Evolutionary conservation across 2,888 invertebrate genomes (phyloP), one percentile per base, ranked within the genome.

Genomic region (Acleris sparsana): DNA sequence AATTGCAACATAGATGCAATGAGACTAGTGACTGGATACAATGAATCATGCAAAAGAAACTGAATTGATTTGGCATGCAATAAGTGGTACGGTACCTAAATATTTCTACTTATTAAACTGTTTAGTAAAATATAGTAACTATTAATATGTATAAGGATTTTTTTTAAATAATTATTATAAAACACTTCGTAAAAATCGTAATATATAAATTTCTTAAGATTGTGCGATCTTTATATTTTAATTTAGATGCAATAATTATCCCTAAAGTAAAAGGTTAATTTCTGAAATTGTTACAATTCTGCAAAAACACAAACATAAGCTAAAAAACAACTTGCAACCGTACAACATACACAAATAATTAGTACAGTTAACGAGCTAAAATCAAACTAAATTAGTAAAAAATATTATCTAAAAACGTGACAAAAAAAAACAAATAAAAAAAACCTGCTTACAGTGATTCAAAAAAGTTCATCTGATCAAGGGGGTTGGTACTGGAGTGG

Each of bases 391-490:
- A 67, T 72, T 69, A 70, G 67, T 60, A 68, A 68, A 60, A 70
- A n/a, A n/a, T n/a, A 67, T 70, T 69, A 16, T 44, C 46, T 65
- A 55, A 69, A 69, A 67, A 68, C 60, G 59, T 70, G 70, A 75
- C 63, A 69, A 73, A 69, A 75, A 70, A 75, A 79, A 80, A 75
- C 74, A 76, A 73, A 76, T 76, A 77, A 75, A 82, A 75, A 82
- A 87, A 85, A 82, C 70, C 80, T 84, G 87, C 92, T 92, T 92
- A 92, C 92, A 92, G 88, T 80, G 92, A 90, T 78, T 92, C 92
- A 89, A 92, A 92, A 92, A 92, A 92, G 90, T 90, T 92, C 90
- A 92, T 91, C 89, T 92, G 92, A 90, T 92, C 92, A 86, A 90
- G 86, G 82, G 92, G 92, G 91, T 91, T 92, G 86, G 92, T 92